These are phyloP conservation scores for Mionectes macconnelli DNA, from an alignment of 2,113 vertebrate genomes.

Conservation along the genomic window DNA sequence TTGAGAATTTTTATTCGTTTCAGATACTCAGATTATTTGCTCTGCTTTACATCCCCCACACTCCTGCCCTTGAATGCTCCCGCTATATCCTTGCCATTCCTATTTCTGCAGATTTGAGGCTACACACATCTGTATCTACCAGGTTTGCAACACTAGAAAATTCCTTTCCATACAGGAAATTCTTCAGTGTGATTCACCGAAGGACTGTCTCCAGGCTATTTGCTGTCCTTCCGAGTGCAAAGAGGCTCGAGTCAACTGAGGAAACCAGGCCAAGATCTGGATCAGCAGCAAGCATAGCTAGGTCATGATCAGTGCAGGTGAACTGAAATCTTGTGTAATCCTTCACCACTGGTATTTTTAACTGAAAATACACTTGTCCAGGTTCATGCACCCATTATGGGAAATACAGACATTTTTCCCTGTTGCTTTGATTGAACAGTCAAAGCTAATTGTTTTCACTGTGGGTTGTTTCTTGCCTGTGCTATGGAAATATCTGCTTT, in stretches of 20 bases:
- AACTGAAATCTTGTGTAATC: neutral
- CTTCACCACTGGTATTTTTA: neutral
- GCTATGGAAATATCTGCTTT: neutral
- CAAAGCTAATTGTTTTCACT: neutral
- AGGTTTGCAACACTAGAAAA: neutral
- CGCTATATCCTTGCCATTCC: neutral
- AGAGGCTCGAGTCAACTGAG: accelerated
- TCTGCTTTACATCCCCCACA: neutral
- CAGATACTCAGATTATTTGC: neutral
- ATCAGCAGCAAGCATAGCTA: accelerated
- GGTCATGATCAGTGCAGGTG: neutral
- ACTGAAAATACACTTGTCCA: neutral
- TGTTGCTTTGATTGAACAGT: neutral
- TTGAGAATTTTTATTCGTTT: neutral
- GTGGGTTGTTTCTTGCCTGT: neutral
- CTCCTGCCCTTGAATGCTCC: neutral
- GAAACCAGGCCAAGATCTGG: neutral
- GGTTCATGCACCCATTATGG: neutral
- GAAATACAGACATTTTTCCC: neutral
- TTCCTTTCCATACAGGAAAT: neutral
- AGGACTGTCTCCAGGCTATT: neutral
- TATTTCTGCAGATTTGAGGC: neutral
- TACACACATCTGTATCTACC: neutral
- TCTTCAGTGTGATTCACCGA: neutral
- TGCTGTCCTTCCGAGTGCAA: neutral